Base-by-base conservation (phyloP, 2,797 vertebrate genomes). In the Dendrocincla fuliginosa region DNA sequence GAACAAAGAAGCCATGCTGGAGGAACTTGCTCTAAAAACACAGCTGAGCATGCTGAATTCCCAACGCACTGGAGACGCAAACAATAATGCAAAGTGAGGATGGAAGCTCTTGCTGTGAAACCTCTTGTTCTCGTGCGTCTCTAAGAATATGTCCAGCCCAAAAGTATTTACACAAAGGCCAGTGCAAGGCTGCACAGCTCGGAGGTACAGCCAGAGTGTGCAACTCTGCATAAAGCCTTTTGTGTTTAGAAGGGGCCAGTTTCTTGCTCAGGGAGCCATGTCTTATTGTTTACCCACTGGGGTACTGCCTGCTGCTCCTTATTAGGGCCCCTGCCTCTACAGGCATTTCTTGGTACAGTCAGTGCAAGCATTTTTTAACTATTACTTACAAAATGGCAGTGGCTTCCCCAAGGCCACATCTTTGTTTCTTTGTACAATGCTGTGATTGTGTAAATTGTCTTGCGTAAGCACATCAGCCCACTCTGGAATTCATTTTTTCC, bases 251-350 rank as follows among this genome's bases (percentile, higher is more conserved):
- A 86, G 89, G 47, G 89, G 84, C 81, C 73, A 55, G 47, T 24
- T 96, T 90, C 96, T 93, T 97, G 98, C 98, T 98, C 97, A 97
- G 97, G 98, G 98, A 98, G 98, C 98, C 98, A 97, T 93, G 63
- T 79, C 77, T 97, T 97, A 97, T 96, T 98, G 98, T 98, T 98
- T 96, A 84, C 64, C 84, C 97, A 94, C 94, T 97, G 96, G 96
- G 97, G 96, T 95, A 93, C 97, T 98, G 97, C 78, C 95, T 98
- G 97, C 96, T 97, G 96, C 96, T 96, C 97, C 87, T 89, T 97
- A 74, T 91, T 87, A 78, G 90, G 80, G 86, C 83, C 90, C 61
- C 79, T 94, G 90, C 56, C 82, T 96, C 89, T 85, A 90, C 33
- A 67, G 79, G 68, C 88, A 73, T 94, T 93, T 95, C 90, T 94